Evolutionary conservation across 1,140 invertebrate genomes (phyloP), one percentile per base, ranked within the genome.

Genomic region (Anagrus nilaparvatae): DNA sequence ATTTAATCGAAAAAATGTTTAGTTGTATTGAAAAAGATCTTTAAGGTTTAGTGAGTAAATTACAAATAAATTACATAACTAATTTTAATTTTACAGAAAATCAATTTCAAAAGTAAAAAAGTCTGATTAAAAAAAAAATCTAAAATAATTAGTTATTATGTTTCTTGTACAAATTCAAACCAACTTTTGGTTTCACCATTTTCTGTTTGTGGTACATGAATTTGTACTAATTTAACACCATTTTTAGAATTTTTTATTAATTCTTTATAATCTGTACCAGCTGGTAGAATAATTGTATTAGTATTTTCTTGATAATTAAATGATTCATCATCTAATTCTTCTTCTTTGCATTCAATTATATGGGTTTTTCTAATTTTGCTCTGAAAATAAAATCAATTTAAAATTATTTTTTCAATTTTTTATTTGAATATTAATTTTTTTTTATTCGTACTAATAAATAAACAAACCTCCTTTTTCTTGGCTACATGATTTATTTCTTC

Each of bases 91-190:
- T 23, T 23, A 31, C 6, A 40, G 6, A 32, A 9, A 31, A 17
- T 23, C 23, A 36, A 40, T 38, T 7, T 4, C 10, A n/a, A 13
- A 14, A 34, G 21, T 20, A 34, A 34, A 34, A 20, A 34, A 12
- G 4, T 6, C 24, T 30, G 25, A 21, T 7, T 3, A n/a, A 25
- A 23, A 28, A 5, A 12, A 36, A 33, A 29, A 23, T 27, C 21
- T 5, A 21, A 33, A 41, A 14, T 43, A 19, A 35, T 43, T 24
- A 19, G n/a, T 21, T 32, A 47, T 60, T 38, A 60, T 37, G 55
- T 55, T 35, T 60, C 60, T 53, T 62, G 59, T 46, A 69, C 66
- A 42, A 68, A 51, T 38, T 58, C 66, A 20, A 69, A 47, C 61
- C 62, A 70, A 32, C 54, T 61, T 51, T 54, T 57, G 1, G 55